Evolutionary conservation across 2,888 invertebrate species (phyloP).

Genomic region (Prenolepis imparis): DNA sequence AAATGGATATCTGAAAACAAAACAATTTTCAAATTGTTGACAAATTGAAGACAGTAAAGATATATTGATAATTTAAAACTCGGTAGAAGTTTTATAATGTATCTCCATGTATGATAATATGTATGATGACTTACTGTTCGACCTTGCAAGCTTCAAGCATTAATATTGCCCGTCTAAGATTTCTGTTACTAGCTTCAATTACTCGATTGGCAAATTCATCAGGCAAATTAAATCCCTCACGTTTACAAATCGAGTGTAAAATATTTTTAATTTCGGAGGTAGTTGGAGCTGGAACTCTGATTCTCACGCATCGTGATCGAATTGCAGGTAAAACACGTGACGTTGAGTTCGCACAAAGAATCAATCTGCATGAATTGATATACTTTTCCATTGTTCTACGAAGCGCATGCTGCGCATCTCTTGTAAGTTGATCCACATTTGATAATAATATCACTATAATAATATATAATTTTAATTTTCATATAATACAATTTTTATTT

Average conservation of each 20-base stretch:
- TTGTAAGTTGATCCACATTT: conserved; percentile 97
- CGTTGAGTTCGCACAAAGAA: conserved; percentile 97
- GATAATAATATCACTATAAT: conserved; percentile 95
- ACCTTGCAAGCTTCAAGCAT: conserved; percentile 98
- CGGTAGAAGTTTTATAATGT: neutral
- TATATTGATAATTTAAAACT: conserved; percentile 2
- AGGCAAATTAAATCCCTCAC: conserved; percentile 93
- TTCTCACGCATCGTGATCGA: conserved; percentile 96
- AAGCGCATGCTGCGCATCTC: conserved; percentile 99
- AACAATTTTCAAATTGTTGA: conserved; percentile 31
- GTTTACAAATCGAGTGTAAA: conserved; percentile 90
- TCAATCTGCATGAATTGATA: conserved; percentile 96
- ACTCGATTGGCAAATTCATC: conserved; percentile 92
- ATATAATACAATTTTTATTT: neutral
- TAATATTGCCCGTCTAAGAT: conserved; percentile 96
- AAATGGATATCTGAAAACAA: conserved; percentile 91
- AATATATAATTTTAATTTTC: conserved; percentile 42
- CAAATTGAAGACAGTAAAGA: neutral
- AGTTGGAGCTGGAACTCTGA: conserved; percentile 96
- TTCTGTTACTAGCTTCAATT: conserved; percentile 93
- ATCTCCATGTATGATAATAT: neutral
- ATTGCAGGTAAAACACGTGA: conserved; percentile 99
- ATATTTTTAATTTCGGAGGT: conserved; percentile 91
- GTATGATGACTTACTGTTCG: conserved; percentile 88
- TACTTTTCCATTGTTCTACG: conserved; percentile 99